Evolutionary conservation across 2,113 vertebrate species (phyloP).

Genomic region (Dermatemys mawii): DNA sequence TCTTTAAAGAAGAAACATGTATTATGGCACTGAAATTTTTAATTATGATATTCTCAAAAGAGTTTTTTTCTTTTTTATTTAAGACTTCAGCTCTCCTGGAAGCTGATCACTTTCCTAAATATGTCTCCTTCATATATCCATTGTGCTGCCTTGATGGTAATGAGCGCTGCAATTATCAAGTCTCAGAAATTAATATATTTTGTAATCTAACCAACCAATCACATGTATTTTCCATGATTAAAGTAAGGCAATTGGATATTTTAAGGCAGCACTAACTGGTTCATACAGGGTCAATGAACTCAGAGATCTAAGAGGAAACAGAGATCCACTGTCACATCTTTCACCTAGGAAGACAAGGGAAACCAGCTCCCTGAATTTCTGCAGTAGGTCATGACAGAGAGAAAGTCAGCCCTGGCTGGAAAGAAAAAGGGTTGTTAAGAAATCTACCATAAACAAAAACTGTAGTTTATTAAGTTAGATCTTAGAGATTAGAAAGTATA

Average conservation of each 20-base stretch:
- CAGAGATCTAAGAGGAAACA: background rate
- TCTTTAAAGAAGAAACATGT: constrained; percentile 11
- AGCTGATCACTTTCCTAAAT: constrained; percentile 1
- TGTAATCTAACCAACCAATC: background rate
- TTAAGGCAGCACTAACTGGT: background rate
- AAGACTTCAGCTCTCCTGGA: background rate
- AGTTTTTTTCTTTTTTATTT: background rate
- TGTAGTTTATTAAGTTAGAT: no score
- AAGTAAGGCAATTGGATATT: background rate
- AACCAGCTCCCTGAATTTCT: background rate
- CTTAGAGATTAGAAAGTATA: no score
- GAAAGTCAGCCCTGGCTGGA: background rate
- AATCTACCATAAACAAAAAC: background rate
- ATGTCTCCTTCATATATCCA: background rate
- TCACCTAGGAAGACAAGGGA: background rate
- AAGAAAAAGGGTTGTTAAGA: background rate
- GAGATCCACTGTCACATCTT: background rate
- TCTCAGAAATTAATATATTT: background rate
- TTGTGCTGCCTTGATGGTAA: background rate
- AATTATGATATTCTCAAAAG: background rate
- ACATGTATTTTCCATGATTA: background rate
- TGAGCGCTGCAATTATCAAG: background rate
- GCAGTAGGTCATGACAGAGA: background rate
- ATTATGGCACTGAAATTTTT: constrained; percentile 33
- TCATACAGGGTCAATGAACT: background rate